phyloP scores from a whole-genome alignment of 2,888 invertebrate genomes.

The Meandrusa payeni region DNA sequence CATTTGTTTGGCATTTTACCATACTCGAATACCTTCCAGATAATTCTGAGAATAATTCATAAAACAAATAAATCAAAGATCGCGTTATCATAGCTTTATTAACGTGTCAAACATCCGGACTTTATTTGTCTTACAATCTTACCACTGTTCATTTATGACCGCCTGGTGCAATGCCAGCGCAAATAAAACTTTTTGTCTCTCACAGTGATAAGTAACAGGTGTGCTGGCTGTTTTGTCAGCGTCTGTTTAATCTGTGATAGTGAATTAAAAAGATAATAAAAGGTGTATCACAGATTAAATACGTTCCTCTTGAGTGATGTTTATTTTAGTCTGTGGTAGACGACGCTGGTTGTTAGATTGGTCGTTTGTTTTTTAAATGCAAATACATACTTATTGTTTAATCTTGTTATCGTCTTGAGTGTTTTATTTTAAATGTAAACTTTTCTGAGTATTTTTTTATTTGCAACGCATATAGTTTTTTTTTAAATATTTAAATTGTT shows the following conservation, averaged over 20 bases:
- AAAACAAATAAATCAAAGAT: constrained; percentile 16
- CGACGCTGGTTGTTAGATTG: constrained; percentile 5
- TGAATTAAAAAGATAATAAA: constrained; percentile 55
- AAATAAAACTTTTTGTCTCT: constrained; percentile 47
- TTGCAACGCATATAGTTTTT: no score
- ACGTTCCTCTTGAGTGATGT: constrained; percentile 26
- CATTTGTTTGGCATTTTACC: neutral
- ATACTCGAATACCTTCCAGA: neutral
- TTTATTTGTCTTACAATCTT: constrained; percentile 32
- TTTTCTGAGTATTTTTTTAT: neutral
- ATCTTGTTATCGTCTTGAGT: constrained; percentile 8
- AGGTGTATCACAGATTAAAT: constrained; percentile 44
- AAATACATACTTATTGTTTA: constrained; percentile 20
- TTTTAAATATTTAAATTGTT: no score
- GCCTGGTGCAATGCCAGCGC: constrained; percentile 31
- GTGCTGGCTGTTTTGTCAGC: constrained; percentile 36
- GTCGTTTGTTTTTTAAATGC: constrained; percentile 20
- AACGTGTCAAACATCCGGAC: constrained; percentile 42
- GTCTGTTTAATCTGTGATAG: constrained; percentile 48
- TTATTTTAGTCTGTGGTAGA: constrained; percentile 30
- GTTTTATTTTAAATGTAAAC: constrained; percentile 1
- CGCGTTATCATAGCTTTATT: constrained; percentile 30
- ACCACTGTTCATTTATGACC: constrained; percentile 35
- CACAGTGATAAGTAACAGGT: constrained; percentile 44
- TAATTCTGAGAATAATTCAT: neutral